Base-by-base conservation (phyloP, 2,113 vertebrate species). In the Meriones unguiculatus region DNA sequence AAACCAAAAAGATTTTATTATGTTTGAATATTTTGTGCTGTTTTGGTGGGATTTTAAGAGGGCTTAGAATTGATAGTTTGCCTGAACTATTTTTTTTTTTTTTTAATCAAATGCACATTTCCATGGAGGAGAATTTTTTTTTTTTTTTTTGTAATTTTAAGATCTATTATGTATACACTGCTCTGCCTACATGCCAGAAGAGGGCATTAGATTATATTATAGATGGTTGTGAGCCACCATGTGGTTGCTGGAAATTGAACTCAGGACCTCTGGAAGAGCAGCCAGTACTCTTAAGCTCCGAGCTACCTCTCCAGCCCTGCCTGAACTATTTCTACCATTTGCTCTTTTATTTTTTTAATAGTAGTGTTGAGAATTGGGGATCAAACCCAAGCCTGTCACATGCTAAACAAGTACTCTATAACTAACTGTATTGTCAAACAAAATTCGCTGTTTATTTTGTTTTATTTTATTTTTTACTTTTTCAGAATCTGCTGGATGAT, bases 401-500 rank as follows among this genome's bases (percentile, higher is more conserved):
- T 46, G 4, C 10, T 52, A 94, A 28, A 20, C 54, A 81, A 81
- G 32, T 59, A 12, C 30, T 81, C 9, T 64, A 5, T n/a, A 35
- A 54, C 14, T 62, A 20, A n/a, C 22, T 50, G 25, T n/a, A 82
- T 17, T 14, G 1, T 20, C 86, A 73, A 10, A 38, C n/a, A 72
- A 87, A 92, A 78, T 67, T 93, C 92, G 6, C 41, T 89, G 84
- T 94, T 92, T n/a, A 18, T 67, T 67, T 35, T 87, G 11, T 41
- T 85, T 65, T 57, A 15, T 57, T 57, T 93, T 96, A 15, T 57
- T 57, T 93, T 96, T 52, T 54, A 0, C 62, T 35, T 96, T 94
- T 98, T 84, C 95, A 99, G 99, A 99, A 99, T 98, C 98, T 99
- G 72, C 98, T 99, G 41, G 99, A 99, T 97, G 99, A 99, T 35